A percentile compares a stretch with the other conserved stretches of the same genome.
Evolutionary conservation across 53 echinoderm and acorn worm species (phyloP).

Genomic region (Paracentrotus lividus): DNA sequence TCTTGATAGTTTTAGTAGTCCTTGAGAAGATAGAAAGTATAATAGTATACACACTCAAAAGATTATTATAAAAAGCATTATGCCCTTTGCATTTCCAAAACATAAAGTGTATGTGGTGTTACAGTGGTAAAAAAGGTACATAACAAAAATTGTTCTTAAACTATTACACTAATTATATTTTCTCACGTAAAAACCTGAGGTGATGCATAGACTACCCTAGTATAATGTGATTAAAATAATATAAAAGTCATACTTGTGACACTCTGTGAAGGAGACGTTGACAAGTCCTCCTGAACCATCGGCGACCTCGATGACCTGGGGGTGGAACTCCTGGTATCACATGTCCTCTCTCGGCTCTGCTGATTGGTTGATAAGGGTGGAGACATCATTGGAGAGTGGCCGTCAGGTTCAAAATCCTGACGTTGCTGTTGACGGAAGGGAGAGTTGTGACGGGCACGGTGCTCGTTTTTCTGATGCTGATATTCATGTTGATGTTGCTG

Average conservation of each 20-base stretch:
- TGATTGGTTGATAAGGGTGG: background rate
- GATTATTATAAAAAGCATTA: too few species aligned
- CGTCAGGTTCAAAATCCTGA: background rate
- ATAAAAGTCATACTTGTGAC: conserved; percentile 16
- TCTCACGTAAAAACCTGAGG: too few species aligned
- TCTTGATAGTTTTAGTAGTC: too few species aligned
- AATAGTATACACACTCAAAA: too few species aligned
- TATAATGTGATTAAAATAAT: background rate
- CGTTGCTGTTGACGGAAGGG: background rate
- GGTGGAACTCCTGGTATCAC: conserved; percentile 22
- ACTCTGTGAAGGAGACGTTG: conserved; percentile 2
- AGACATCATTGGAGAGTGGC: background rate
- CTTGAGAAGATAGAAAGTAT: too few species aligned
- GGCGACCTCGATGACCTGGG: conserved; percentile 10
- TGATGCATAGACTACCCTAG: too few species aligned
- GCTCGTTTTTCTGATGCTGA: background rate
- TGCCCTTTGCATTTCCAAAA: too few species aligned
- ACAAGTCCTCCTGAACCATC: background rate
- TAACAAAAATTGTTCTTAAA: too few species aligned
- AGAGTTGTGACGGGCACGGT: background rate
- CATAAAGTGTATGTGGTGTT: too few species aligned
- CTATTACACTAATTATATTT: too few species aligned
- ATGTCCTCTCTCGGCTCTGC: background rate
- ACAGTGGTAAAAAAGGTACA: too few species aligned
- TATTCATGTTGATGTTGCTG: background rate